These are phyloP conservation scores for Agrilus planipennis DNA, from an alignment of 1,140 invertebrate species.

Conservation along the genomic window DNA sequence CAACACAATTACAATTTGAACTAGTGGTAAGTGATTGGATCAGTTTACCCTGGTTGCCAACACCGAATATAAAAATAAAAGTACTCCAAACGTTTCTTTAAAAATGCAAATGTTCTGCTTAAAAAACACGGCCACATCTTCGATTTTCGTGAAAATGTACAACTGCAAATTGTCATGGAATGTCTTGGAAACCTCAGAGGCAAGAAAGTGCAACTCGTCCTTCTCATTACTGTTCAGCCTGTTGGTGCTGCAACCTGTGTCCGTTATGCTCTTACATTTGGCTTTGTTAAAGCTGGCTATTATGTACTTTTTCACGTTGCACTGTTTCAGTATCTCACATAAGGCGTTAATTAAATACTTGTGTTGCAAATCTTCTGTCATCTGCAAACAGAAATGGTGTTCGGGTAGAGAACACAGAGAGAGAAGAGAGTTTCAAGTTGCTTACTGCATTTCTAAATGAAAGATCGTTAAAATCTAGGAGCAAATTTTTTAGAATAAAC, in stretches of 20 bases:
- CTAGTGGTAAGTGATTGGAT: conserved; percentile 2
- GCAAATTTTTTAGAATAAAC: conserved; percentile 72
- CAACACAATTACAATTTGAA: conserved; percentile 17
- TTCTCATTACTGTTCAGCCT: conserved; percentile 1
- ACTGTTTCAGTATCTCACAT: conserved; percentile 38
- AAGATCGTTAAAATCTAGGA: conserved; percentile 35
- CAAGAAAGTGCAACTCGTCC: not conserved
- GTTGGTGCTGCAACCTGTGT: conserved; percentile 14
- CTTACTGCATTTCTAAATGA: conserved; percentile 29
- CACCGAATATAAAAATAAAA: conserved; percentile 84
- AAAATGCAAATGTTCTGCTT: conserved; percentile 57
- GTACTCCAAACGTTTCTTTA: conserved; percentile 70
- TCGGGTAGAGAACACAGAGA: not conserved
- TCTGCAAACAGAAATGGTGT: conserved; percentile 18
- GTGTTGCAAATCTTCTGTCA: conserved; percentile 33
- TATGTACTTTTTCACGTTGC: conserved; percentile 21
- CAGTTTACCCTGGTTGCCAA: conserved; percentile 66
- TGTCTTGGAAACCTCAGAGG: conserved; percentile 33
- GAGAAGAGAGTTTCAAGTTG: too few species aligned
- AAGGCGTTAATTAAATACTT: conserved; percentile 61
- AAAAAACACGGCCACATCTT: conserved; percentile 63
- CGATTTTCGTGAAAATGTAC: conserved; percentile 45
- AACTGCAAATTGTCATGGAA: conserved; percentile 48
- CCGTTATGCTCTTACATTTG: conserved; percentile 9
- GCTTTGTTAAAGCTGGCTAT: conserved; percentile 16